phyloP scores from a whole-genome alignment of 2,888 invertebrate genomes.

The Ditula angustiorana region DNA sequence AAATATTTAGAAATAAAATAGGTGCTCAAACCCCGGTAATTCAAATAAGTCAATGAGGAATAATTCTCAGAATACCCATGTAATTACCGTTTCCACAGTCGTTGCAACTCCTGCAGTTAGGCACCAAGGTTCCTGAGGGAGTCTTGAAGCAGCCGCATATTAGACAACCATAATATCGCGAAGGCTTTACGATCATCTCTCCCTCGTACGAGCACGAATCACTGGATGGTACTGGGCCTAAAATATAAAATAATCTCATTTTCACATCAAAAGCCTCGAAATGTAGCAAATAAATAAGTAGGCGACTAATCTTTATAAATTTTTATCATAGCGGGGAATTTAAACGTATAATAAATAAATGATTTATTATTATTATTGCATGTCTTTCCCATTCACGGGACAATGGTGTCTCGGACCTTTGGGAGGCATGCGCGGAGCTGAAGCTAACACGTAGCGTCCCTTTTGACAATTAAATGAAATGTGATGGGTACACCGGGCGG shows the following conservation, averaged over 20 bases:
- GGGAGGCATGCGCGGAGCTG: no score
- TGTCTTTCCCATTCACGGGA: no score
- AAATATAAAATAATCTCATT: not conserved
- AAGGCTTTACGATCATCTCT: slow-evolving; percentile 39
- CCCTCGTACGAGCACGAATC: slow-evolving; percentile 13
- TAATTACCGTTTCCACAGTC: slow-evolving; percentile 55
- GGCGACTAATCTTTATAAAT: no score
- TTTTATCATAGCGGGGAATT: no score
- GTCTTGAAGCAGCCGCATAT: slow-evolving; percentile 67
- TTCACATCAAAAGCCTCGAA: not conserved
- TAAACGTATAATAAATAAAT: no score
- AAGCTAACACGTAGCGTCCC: no score
- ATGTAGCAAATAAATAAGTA: no score
- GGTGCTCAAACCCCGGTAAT: not conserved
- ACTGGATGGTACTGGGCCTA: not conserved
- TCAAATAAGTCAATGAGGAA: not conserved
- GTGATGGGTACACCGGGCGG: no score
- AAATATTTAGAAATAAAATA: not conserved
- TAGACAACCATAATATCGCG: slow-evolving; percentile 50
- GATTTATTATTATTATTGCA: no score
- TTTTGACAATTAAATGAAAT: no score
- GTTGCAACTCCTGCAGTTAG: slow-evolving; percentile 65
- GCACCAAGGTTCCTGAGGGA: slow-evolving; percentile 34
- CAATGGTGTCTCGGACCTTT: no score
- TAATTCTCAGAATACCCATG: not conserved